These are phyloP conservation scores for Menura novaehollandiae DNA, from an alignment of 2,113 vertebrate genomes.

Conservation along the genomic window DNA sequence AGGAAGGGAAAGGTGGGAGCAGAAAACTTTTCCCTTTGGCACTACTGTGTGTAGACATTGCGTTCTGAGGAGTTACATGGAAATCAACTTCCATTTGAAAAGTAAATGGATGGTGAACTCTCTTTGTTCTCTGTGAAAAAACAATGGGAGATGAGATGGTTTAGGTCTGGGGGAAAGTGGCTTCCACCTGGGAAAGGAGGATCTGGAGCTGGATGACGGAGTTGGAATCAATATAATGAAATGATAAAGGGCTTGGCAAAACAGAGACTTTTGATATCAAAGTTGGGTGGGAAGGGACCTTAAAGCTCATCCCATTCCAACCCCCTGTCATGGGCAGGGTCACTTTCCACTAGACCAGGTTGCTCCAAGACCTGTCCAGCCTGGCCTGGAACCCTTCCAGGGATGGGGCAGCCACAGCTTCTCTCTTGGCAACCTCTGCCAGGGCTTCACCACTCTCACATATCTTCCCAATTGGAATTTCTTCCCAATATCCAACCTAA, in stretches of 20 bases:
- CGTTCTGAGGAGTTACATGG: neutral
- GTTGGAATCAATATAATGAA: fast-evolving
- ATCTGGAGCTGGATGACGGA: neutral
- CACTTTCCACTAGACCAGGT: no score
- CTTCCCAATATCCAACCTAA: neutral
- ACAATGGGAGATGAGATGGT: neutral
- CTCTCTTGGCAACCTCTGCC: neutral
- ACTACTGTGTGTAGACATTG: neutral
- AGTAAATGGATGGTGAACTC: no score
- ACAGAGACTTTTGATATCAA: neutral
- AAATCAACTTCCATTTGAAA: neutral
- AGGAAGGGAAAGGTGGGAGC: fast-evolving
- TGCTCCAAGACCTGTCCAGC: no score
- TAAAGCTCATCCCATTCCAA: neutral
- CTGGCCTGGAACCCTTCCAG: no score
- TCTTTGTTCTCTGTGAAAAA: neutral
- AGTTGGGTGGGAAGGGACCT: neutral
- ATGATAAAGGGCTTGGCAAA: neutral
- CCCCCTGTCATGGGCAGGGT: no score
- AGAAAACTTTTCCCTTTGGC: neutral
- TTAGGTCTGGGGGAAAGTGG: neutral
- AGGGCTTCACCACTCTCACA: neutral
- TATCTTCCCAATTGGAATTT: no score
- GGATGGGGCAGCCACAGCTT: no score
- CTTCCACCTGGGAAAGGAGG: neutral